Evolutionary conservation across 1,140 invertebrate species (phyloP), one percentile per base, ranked within the genome.

Genomic region (Drosophila takahashii): DNA sequence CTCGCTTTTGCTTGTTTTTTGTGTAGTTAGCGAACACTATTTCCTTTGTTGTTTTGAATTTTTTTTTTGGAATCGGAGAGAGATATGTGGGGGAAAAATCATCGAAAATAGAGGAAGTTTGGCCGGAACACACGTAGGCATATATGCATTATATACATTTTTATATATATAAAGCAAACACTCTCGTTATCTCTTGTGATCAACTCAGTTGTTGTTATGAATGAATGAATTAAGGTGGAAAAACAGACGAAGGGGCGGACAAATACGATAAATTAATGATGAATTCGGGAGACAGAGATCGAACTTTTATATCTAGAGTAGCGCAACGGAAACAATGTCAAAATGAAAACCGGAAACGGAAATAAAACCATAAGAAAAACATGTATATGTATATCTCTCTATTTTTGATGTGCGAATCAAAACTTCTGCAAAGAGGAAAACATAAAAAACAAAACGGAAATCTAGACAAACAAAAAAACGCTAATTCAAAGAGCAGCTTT

Each of bases 171-270:
- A 77, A 65, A 51, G 53, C 41, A 71, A 83, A 86, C 72, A 87
- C 79, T 86, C 83, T 87, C 67, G 79, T 87, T 87, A 87, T 87
- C 79, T 87, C 84, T 87, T 87, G 83, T 87, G 83, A 87, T 87
- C 83, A 83, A 86, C 83, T 87, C 84, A 83, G 83, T 87, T 87
- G 81, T 86, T 86, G 83, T 87, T 87, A 87, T 83, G 51, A 79
- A 74, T 73, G 34, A 22, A 22, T 22, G 22, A 22, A 22, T 22
- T 1, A 22, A 22, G 22, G 22, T 22, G 18, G 74, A 71, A 36
- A 61, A 53, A 42, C 50, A 51, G 58, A 54, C 61, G 42, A 61
- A 41, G 59, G 52, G 59, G n/a, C 22, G 59, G 37, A 70, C 37
- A 75, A 42, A 52, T 45, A 48, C 51, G 42, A 44, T 45, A 57